Base-by-base conservation (phyloP, 30 jellyfish, hydroid and myxozoan genomes). In the Aurelia coerulea region DNA sequence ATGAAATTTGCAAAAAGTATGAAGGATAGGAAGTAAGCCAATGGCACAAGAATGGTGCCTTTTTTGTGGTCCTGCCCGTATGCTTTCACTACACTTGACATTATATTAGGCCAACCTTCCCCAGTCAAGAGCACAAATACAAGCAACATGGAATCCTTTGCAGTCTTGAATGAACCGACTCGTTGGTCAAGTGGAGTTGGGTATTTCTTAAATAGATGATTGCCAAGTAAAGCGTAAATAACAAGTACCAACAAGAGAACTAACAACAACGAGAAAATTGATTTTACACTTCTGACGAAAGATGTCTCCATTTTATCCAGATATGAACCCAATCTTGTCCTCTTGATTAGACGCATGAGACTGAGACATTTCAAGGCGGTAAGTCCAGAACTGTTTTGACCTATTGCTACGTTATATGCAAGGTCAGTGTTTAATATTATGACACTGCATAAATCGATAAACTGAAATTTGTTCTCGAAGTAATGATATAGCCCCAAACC, bases 61-160 rank as follows among this genome's bases (percentile, higher is more conserved):
- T 73, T 49, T 13, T 72, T 69, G n/a, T 70, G 39, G 8, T 46
- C 56, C 60, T 41, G 10, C 23, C 76, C 53, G 49, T 56, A 73
- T 19, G 53, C 63, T 23, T 59, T 32, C 32, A 62, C 80, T 31
- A 79, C 5, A 12, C 67, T 73, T 4, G 75, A 86, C 85, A 90
- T 82, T 56, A 74, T 62, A 5, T 62, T 86, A 18, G 95, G 86
- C 98, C 98, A 93, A 17, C 88, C 92, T 53, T 87, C 98, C 10
- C 96, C 97, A 8, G 98, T 93, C 68, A 93, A 62, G 35, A 93
- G 59, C 35, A 93, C 96, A 54, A 93, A 93, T 18, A 92, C 89
- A 70, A 70, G 62, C 17, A 88, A 83, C 92, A 93, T 63, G 11
- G 98, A 93, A 10, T 72, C 80, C 54, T 51, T 73, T 11, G 91